Base-by-base conservation (phyloP, 1,140 invertebrate genomes). In the Prorops nasuta region DNA sequence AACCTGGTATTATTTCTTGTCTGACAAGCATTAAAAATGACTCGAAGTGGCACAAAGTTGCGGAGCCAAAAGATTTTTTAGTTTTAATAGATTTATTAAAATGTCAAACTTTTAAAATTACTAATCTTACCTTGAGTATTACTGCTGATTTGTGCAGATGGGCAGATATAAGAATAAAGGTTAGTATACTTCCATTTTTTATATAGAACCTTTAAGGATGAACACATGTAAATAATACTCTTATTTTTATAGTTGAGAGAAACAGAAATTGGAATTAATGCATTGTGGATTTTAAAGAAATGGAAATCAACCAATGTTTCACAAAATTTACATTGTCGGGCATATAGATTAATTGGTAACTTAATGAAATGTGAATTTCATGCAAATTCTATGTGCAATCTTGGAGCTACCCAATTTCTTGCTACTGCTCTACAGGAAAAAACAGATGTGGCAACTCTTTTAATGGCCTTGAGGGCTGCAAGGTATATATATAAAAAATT, bases 281-380 rank as follows among this genome's bases (percentile, higher is more conserved):
- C 65, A 32, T 36, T 74, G 12, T 61, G 55, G 54, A 66, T 76
- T 49, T 45, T 72, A 44, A 63, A 69, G 9, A 69, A 70, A 50
- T 36, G 65, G 2, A 52, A 64, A 32, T 17, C 54, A 7, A 60
- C 48, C 1, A 49, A 48, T 7, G n/a, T n/a, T n/a, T n/a, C n/a
- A n/a, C n/a, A 10, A 28, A 63, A 45, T 31, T 34, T 76, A 20
- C 65, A 68, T 7, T 74, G 72, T 41, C 64, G 72, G 18, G 69
- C 67, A n/a, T 75, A 64, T 28, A 60, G 74, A 49, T 41, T 75
- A 2, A 64, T 76, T 17, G 64, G 71, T 21, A 77, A 75, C 54
- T 58, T 77, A 16, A 65, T 66, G 0, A 59, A 70, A 38, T 73
- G 66, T 10, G 56, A 46, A 3, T 60, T 60, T 51, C 62, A 69